Evolutionary conservation across 1,140 invertebrate species (phyloP).

Genomic region (Homalodisca vitripennis): DNA sequence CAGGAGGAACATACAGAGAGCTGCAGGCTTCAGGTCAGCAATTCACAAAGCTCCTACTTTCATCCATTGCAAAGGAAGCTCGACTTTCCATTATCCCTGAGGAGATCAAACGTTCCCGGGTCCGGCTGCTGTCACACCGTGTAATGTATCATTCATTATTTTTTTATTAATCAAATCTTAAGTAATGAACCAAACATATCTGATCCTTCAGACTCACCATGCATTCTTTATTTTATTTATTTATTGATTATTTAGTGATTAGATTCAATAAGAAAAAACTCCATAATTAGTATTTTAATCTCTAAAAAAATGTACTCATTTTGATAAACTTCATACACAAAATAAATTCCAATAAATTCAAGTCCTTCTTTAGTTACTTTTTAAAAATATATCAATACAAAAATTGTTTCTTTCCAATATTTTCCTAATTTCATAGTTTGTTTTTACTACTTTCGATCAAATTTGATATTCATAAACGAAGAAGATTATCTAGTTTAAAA

Average conservation of each 20-base stretch:
- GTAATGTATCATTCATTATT: neutral
- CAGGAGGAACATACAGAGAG: slow-evolving; percentile 4
- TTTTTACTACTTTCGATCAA: too few species aligned
- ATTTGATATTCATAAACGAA: too few species aligned
- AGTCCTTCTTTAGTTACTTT: too few species aligned
- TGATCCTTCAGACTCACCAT: neutral
- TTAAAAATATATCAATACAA: too few species aligned
- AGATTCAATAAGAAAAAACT: too few species aligned
- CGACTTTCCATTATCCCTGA: neutral
- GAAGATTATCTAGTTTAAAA: too few species aligned
- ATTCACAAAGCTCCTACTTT: slow-evolving; percentile 19
- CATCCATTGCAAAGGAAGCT: neutral
- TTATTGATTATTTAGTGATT: neutral
- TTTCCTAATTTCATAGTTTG: too few species aligned
- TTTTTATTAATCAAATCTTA: neutral
- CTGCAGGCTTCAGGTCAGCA: neutral
- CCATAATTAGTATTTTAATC: too few species aligned
- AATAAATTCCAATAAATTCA: too few species aligned
- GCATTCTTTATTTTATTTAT: neutral
- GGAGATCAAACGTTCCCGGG: neutral
- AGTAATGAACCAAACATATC: neutral
- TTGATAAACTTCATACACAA: too few species aligned
- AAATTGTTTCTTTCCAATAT: too few species aligned
- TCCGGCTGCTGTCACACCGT: slow-evolving; percentile 8
- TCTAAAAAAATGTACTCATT: too few species aligned